Conservation (phyloP, 2,797 vertebrate species). For the Pelodytes ibericus region DNA sequence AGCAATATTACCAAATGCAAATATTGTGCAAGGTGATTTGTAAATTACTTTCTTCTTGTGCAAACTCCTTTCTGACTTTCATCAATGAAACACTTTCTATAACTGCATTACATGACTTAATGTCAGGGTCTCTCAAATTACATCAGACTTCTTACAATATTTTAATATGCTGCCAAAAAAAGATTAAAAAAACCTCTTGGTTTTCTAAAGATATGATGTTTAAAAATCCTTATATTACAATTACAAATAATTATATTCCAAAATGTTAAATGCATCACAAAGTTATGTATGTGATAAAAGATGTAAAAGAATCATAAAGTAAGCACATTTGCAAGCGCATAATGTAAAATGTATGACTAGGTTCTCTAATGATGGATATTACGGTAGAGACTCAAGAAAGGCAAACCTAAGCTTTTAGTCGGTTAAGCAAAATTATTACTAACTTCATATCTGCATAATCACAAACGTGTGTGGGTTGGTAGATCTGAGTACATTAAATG, state of each 20-base stretch:
- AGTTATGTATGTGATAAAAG: slow-evolving; percentile 33
- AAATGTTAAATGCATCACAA: slow-evolving; percentile 40
- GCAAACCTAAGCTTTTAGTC: slow-evolving; percentile 44
- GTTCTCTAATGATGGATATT: slow-evolving; percentile 39
- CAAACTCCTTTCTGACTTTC: slow-evolving; percentile 36
- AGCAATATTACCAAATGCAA: slow-evolving; percentile 36
- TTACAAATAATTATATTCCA: slow-evolving; percentile 37
- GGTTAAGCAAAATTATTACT: slow-evolving; percentile 40
- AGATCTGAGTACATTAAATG: slow-evolving; percentile 40
- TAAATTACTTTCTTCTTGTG: slow-evolving; percentile 39
- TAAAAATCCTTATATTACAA: slow-evolving; percentile 36
- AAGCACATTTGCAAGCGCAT: slow-evolving; percentile 36
- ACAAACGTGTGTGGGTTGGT: slow-evolving; percentile 36
- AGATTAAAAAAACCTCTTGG: slow-evolving; percentile 23
- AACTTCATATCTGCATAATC: slow-evolving; percentile 32
- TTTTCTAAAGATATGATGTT: slow-evolving; percentile 22
- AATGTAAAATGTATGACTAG: slow-evolving; percentile 37
- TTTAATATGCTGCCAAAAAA: slow-evolving; percentile 21
- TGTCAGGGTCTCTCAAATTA: slow-evolving; percentile 23
- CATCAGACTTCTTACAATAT: slow-evolving; percentile 31
- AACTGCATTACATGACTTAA: slow-evolving; percentile 27
- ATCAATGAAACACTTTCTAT: slow-evolving; percentile 47
- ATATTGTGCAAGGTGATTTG: slow-evolving; percentile 39
- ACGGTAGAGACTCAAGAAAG: slow-evolving; percentile 24
- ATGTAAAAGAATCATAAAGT: slow-evolving; percentile 44